Base-by-base conservation (phyloP, 2,113 vertebrate genomes). In the Falcunculus frontatus region DNA sequence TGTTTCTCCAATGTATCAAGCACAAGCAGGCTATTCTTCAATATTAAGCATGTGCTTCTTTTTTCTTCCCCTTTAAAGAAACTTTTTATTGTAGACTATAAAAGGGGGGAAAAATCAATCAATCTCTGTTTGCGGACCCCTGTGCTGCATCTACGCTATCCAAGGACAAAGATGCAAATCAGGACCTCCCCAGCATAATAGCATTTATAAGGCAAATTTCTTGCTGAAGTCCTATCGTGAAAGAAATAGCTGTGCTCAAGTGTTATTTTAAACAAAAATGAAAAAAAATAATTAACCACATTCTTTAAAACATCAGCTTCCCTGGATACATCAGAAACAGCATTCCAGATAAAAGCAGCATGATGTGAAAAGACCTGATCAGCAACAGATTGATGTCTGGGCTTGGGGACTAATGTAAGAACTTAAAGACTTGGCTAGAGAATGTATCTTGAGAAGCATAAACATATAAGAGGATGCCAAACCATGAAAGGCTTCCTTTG, bases 151-250 rank as follows among this genome's bases (percentile, higher is more conserved):
- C 70, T 95, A 64, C 14, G 1, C 81, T 87, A 86, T 57, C 88
- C 96, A 97, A 97, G 97, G 97, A 97, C 96, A 95, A 96, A 96
- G 92, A 95, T 90, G 93, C 72, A 93, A 93, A 97, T 94, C 78
- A 88, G 53, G 83, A 87, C 73, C 50, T 75, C n/a, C 67, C 39
- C 2, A 3, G 25, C 68, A 89, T 49, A 95, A 82, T 74, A 90
- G 74, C 59, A 87, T 96, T 93, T 92, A 89, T 78, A 94, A 95
- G 89, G 87, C 79, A 95, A 92, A 94, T 96, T 88, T 94, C 87
- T 92, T 95, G 60, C 44, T 89, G 22, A 95, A 89, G 74, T 94
- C 90, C 93, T 83, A 74, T 19, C 63, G 64, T 57, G 80, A 96
- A 95, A 96, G 85, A 94, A 95, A 97, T 92, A 88, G 56, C 75